A percentile compares a stretch with the other conserved stretches of the same genome.
Evolutionary conservation across 2,888 invertebrate species (phyloP).

Genomic region (Seira sanloemensis): DNA sequence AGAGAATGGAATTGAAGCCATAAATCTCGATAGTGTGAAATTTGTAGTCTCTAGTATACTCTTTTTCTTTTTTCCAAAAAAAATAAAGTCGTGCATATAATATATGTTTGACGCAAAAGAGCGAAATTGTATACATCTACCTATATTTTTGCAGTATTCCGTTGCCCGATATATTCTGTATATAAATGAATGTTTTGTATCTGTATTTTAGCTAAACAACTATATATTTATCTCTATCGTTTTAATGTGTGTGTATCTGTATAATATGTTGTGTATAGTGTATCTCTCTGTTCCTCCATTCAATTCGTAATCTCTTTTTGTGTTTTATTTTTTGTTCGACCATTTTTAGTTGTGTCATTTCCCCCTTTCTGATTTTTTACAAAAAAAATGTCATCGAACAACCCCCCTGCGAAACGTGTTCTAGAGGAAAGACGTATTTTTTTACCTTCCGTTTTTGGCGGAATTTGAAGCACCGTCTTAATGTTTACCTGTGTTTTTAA

Average conservation of each 20-base stretch:
- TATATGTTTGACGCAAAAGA: not conserved
- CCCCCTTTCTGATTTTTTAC: not conserved
- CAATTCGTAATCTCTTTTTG: not conserved
- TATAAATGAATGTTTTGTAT: constrained; percentile 11
- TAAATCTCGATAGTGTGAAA: not conserved
- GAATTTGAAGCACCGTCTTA: not conserved
- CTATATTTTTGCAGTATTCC: not conserved
- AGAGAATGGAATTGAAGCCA: not conserved
- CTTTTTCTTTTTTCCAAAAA: not conserved
- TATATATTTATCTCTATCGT: not conserved
- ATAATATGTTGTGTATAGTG: not conserved
- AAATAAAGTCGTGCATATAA: not conserved
- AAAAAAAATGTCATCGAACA: not conserved
- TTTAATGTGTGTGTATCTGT: constrained; percentile 20
- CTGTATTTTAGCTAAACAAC: constrained; percentile 7
- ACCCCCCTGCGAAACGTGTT: not conserved
- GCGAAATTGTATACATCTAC: too few species aligned
- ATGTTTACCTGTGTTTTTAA: not conserved
- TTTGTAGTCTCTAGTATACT: not conserved
- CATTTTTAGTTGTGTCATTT: not conserved
- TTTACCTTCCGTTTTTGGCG: not conserved
- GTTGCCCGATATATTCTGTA: not conserved
- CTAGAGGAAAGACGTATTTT: too few species aligned
- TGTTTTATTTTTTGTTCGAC: not conserved
- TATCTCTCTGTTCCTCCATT: not conserved